Base-by-base conservation (phyloP, 1,140 invertebrate genomes). In the Orchesella cincta region DNA sequence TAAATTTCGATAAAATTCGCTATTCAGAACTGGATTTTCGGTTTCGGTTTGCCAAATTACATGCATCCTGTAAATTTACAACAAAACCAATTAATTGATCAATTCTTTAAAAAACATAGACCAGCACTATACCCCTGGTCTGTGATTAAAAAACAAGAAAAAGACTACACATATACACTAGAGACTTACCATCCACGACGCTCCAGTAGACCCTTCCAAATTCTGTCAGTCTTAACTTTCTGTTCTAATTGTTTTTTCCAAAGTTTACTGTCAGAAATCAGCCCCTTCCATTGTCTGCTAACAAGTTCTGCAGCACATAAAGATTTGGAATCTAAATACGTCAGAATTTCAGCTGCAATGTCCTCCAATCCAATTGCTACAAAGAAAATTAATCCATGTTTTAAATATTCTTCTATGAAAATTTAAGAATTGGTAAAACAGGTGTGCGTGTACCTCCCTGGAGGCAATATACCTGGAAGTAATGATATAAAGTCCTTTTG, bases 401-500 rank as follows among this genome's bases (percentile, higher is more conserved):
- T 18, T n/a, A 57, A 23, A 8, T 5, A 18, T 57, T 5, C 39
- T 23, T 14, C 54, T 18, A 46, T 8, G 5, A 46, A 46, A 8
- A 46, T 5, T 46, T 46, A n/a, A 46, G 18, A 46, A 18, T 46
- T 46, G 39, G 5, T 18, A 46, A 46, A 8, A 46, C 5, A 46
- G 18, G 28, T n/a, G n/a, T n/a, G n/a, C n/a, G n/a, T n/a, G n/a
- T n/a, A 64, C 5, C 12, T 5, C 5, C n/a, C n/a, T n/a, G n/a
- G n/a, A n/a, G n/a, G n/a, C 5, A 12, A 89, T 91, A 90, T 88
- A 98, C 96, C 97, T 87, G 98, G 97, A 85, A 99, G 88, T 84
- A 98, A 89, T 75, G 94, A 94, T 84, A 99, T 98, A 86, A 99
- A 99, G 87, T 99, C 97, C 83, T 98, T 90, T 86, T 99, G 97